phyloP scores from a whole-genome alignment of 2,888 invertebrate species.

The Eilema caniola region DNA sequence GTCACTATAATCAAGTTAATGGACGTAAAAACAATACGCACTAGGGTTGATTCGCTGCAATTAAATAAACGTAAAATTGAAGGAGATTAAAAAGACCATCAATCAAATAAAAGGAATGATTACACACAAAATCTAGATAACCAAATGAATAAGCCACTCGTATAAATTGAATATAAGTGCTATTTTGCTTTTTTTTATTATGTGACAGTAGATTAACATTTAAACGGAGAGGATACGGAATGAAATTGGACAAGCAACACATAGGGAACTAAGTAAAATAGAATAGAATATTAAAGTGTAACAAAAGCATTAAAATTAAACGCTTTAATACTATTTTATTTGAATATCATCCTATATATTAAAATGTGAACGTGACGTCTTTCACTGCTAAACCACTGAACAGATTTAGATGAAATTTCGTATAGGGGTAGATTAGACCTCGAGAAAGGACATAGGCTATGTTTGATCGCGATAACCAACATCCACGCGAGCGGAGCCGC shows the following conservation, averaged over 20 bases:
- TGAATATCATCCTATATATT: too few relatives aligned
- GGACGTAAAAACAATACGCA: slow-evolving; percentile 57
- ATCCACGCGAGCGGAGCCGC: too few relatives aligned
- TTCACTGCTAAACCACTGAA: too few relatives aligned
- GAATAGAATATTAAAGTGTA: not conserved
- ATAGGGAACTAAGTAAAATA: not conserved
- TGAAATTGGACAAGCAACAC: not conserved
- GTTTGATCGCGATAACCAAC: too few relatives aligned
- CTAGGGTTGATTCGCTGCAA: slow-evolving; percentile 64
- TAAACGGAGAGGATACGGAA: slow-evolving; percentile 22
- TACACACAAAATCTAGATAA: slow-evolving; percentile 80
- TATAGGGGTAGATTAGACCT: too few relatives aligned
- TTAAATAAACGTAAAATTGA: slow-evolving; percentile 75
- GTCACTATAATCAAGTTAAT: slow-evolving; percentile 64
- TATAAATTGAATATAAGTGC: slow-evolving; percentile 80
- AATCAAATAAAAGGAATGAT: slow-evolving; percentile 83
- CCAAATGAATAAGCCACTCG: slow-evolving; percentile 83
- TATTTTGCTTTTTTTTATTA: slow-evolving; percentile 62
- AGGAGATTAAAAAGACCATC: slow-evolving; percentile 73
- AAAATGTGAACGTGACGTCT: too few relatives aligned
- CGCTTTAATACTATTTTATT: too few relatives aligned
- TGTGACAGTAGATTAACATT: slow-evolving; percentile 25
- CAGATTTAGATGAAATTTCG: too few relatives aligned
- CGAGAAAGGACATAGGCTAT: too few relatives aligned
- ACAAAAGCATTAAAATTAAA: too few relatives aligned